phyloP scores from a whole-genome alignment of 2,888 invertebrate genomes.

The Cyaniris semiargus region DNA sequence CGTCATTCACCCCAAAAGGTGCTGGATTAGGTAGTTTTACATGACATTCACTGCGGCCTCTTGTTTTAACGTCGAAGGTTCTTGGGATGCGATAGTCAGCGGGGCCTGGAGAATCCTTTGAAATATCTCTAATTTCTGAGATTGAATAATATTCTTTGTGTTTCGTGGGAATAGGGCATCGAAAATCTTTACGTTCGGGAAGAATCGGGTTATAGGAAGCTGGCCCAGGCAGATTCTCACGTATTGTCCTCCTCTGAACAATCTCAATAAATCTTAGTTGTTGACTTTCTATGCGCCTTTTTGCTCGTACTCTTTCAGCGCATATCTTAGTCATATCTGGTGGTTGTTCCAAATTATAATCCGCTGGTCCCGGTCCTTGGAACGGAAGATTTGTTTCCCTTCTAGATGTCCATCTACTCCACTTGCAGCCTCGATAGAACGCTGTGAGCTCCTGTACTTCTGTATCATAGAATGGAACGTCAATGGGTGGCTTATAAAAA shows the following conservation, averaged over 20 bases:
- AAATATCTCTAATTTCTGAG: not conserved
- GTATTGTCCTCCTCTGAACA: conserved; percentile 55
- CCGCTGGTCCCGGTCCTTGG: conserved; percentile 59
- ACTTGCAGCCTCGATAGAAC: conserved; percentile 69
- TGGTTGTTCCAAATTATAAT: conserved; percentile 51
- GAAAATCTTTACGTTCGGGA: conserved; percentile 50
- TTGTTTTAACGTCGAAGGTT: conserved; percentile 54
- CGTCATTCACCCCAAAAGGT: conserved; percentile 59
- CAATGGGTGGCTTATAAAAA: conserved; percentile 41
- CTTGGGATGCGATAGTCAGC: conserved; percentile 57
- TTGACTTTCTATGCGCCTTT: conserved; percentile 57
- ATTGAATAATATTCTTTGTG: conserved; percentile 35
- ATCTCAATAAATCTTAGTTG: conserved; percentile 65
- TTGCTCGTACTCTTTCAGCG: conserved; percentile 55
- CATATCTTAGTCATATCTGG: conserved; percentile 50
- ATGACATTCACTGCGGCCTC: conserved; percentile 48
- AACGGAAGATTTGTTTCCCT: conserved; percentile 44
- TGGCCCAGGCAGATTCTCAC: conserved; percentile 60
- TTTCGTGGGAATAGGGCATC: conserved; percentile 47
- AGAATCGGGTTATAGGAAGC: conserved; percentile 54
- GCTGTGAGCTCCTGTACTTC: conserved; percentile 54
- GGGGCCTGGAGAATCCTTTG: conserved; percentile 54
- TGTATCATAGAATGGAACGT: conserved; percentile 57
- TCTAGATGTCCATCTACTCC: conserved; percentile 61
- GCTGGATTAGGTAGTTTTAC: conserved; percentile 54